Evolutionary conservation across 2,113 vertebrate genomes (phyloP), one percentile per base, ranked within the genome.

Genomic region (Grammomys surdaster): DNA sequence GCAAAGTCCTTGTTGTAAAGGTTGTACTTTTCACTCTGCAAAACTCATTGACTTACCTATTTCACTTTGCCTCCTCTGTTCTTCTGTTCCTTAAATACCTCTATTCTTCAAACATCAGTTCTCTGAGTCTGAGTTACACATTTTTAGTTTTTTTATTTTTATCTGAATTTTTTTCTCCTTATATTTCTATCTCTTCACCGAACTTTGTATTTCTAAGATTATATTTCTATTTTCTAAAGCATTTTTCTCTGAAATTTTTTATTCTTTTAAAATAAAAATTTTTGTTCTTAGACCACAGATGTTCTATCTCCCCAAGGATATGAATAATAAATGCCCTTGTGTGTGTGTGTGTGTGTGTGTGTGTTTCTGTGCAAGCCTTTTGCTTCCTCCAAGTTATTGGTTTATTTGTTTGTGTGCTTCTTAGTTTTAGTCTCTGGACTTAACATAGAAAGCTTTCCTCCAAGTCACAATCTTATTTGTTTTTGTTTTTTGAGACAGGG

Each of bases 161-260:
- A 70, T 81, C 31, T 76, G 10, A 22, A 60, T 24, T 40, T 60
- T 82, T 63, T 72, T 51, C 82, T 17, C 33, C 31, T 90, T 16
- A 48, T 90, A 40, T 87, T 67, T 87, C 36, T 9, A 58, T 80
- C 33, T 92, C 24, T 89, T 92, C 70, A 63, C 56, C 75, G 43
- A 96, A 80, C 51, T 90, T 76, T 81, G 12, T 75, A 28, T 88
- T 90, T 94, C n/a, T 87, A 46, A 24, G n/a, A 77, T 77, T 65
- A 73, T 80, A 86, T 87, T 89, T 95, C 75, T 80, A 89, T 89
- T 89, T 58, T 78, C 24, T 89, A 94, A 89, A 84, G 43, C 11
- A 81, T 22, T n/a, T 77, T 65, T 70, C 36, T 77, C 69, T 84
- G 48, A 77, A 82, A 75, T 12, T 3, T 69, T 63, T 33, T 26